phyloP scores from a whole-genome alignment of 2,888 invertebrate genomes.

The Papilio demoleus region DNA sequence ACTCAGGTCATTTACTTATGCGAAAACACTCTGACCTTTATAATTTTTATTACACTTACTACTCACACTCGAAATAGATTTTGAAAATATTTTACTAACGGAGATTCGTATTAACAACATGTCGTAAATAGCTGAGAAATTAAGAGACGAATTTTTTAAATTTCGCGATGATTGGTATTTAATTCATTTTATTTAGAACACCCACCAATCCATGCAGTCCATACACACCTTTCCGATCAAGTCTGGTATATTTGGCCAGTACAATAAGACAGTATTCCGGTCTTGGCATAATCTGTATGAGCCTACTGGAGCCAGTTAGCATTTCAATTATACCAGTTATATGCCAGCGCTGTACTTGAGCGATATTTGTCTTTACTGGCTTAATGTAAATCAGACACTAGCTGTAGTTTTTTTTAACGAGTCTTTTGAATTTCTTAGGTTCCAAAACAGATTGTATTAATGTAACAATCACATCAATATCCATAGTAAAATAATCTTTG shows the following conservation, averaged over 20 bases:
- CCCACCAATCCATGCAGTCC: not conserved
- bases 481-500: slow-evolving; percentile 2
- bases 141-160: not conserved
- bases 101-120: not conserved
- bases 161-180: not conserved
- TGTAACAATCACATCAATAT: not conserved
- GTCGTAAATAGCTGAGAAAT: slow-evolving; percentile 6
- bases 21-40: not conserved
- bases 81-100: slow-evolving; percentile 24
- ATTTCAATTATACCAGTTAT: too few species aligned
- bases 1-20: not conserved
- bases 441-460: not conserved
- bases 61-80: not conserved
- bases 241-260: too few species aligned
- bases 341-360: too few species aligned
- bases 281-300: too few species aligned
- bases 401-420: not conserved
- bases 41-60: not conserved
- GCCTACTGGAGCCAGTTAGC: too few species aligned
- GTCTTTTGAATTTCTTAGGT: not conserved
- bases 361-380: too few species aligned
- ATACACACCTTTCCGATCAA: not conserved
- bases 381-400: too few species aligned
- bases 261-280: too few species aligned
- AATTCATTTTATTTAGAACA: not conserved